Base-by-base conservation (phyloP, 1,140 invertebrate species). In the Drosophila lacertosa region DNA sequence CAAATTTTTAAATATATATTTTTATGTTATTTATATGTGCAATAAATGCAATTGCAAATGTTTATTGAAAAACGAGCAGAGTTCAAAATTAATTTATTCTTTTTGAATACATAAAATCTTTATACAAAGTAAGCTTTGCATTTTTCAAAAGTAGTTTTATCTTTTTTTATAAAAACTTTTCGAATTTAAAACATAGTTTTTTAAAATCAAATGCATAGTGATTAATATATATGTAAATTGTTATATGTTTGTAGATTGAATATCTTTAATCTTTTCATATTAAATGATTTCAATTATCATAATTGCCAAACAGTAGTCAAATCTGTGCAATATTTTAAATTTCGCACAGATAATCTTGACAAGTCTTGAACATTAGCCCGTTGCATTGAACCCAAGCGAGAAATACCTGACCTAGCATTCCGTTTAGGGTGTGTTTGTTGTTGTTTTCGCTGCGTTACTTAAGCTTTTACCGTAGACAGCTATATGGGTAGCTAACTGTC, bases 401-500 rank as follows among this genome's bases (percentile, higher is more conserved):
- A 1, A 26, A 6, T n/a, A n/a, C 26, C 39, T 68, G 65, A 68
- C 65, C 45, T 68, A 68, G 47, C 37, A 20, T 37, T 33, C 39
- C 22, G 47, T 35, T 51, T 51, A n/a, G n/a, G n/a, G n/a, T n/a
- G n/a, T n/a, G n/a, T 26, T 39, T 32, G 13, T 11, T 15, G 26
- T 24, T 42, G 15, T 18, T 18, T 44, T 11, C 47, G 24, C 60
- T 67, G 35, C 57, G 45, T 51, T 67, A 44, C 51, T 50, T 54
- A 33, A 64, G 59, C 58, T 39, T 37, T 53, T 39, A 48, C 22
- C 37, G 53, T n/a, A 29, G 37, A 42, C 37, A 26, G 15, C 15
- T 22, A 13, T 37, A 51, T 51, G 48, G 32, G 15, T 20, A 63
- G 45, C 24, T 55, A 50, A 39, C 51, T 69, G 66, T 48, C 48